phyloP scores from a whole-genome alignment of 1,140 invertebrate species.

The Papilio machaon region DNA sequence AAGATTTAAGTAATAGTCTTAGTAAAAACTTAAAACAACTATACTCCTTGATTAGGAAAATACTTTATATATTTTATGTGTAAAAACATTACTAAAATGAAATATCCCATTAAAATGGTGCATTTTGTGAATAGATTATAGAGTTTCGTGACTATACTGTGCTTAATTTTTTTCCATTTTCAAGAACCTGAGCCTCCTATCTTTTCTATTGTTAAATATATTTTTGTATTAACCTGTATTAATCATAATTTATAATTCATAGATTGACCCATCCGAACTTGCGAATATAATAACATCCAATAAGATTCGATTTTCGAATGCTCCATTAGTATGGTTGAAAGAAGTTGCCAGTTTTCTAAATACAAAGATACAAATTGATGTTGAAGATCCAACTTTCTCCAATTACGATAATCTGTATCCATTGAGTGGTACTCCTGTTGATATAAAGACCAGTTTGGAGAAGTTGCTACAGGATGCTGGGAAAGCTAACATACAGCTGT shows the following conservation, averaged over 20 bases:
- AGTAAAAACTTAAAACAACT: background rate
- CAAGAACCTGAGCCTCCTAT: too few species aligned
- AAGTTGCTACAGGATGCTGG: constrained; percentile 83
- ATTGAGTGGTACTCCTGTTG: constrained; percentile 80
- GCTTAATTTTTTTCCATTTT: too few species aligned
- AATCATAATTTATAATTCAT: constrained; percentile 49
- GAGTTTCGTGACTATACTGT: too few species aligned
- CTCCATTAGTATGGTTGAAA: constrained; percentile 84
- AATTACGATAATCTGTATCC: constrained; percentile 81
- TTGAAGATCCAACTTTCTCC: constrained; percentile 83
- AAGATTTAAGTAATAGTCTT: background rate
- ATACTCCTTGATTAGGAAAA: background rate
- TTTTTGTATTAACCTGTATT: background rate
- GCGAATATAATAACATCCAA: constrained; percentile 79
- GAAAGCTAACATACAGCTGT: constrained; percentile 82
- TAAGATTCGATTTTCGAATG: constrained; percentile 84
- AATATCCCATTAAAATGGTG: background rate
- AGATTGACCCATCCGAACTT: constrained; percentile 85
- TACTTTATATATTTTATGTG: background rate
- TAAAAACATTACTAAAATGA: background rate
- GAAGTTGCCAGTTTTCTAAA: constrained; percentile 85
- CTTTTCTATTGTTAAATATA: background rate
- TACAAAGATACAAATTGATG: constrained; percentile 83
- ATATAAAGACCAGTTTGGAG: constrained; percentile 81
- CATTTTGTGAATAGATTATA: too few species aligned